These are phyloP conservation scores for Peucedramus taeniatus DNA, from an alignment of 2,113 vertebrate genomes.

Conservation along the genomic window DNA sequence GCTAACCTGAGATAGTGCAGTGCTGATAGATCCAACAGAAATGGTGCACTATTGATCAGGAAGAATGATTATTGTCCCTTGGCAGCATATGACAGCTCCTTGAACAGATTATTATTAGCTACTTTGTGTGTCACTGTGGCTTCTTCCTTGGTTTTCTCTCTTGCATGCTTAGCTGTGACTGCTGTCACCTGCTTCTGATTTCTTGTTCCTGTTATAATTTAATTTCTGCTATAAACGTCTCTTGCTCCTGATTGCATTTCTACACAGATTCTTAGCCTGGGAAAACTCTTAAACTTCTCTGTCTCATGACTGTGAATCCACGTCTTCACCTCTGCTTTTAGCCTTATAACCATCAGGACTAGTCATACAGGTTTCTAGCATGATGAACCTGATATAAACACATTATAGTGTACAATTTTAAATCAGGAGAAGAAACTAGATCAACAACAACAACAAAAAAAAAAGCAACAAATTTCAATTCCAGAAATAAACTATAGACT, in stretches of 20 bases:
- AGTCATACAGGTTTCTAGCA: neutral
- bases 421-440: neutral
- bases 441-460: neutral
- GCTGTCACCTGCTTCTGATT: neutral
- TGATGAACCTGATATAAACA: neutral
- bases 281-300: neutral
- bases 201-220: neutral
- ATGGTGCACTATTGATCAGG: neutral
- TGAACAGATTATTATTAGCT: neutral
- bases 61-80: neutral
- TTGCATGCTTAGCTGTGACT: neutral
- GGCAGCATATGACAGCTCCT: neutral
- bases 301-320: neutral
- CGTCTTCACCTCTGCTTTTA: neutral
- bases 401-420: neutral
- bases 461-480: neutral
- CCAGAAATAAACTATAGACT: neutral
- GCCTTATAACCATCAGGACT: neutral
- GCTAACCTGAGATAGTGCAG: neutral
- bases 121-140: neutral
- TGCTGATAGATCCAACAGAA: neutral
- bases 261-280: neutral
- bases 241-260: neutral
- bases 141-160: neutral
- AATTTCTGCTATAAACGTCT: neutral